These are phyloP conservation scores for Centropyge bicolor DNA, from an alignment of 2,797 vertebrate species.

Conservation along the genomic window DNA sequence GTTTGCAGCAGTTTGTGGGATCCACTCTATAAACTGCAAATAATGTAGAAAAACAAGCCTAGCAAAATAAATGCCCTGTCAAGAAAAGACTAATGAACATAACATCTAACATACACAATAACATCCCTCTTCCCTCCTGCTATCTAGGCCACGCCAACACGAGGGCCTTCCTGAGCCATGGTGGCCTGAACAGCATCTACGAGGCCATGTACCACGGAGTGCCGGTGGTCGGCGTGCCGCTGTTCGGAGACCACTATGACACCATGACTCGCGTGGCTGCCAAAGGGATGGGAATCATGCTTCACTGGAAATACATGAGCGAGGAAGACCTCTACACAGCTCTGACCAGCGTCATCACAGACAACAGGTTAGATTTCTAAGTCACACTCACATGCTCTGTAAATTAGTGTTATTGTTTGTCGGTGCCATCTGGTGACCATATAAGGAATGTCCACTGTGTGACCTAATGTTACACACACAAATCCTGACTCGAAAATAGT, in stretches of 20 bases:
- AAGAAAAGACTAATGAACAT: slow-evolving; percentile 11
- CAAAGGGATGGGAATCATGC: slow-evolving; percentile 97
- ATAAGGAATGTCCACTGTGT: slow-evolving; percentile 10
- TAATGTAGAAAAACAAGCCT: neutral
- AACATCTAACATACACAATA: slow-evolving; percentile 8
- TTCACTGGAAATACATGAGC: slow-evolving; percentile 95
- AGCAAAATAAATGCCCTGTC: slow-evolving; percentile 1
- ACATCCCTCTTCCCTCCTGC: slow-evolving; percentile 6
- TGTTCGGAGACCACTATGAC: slow-evolving; percentile 98
- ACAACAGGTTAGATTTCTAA: slow-evolving; percentile 86
- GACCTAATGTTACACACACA: too few species aligned
- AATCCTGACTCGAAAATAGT: too few species aligned
- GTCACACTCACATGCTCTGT: slow-evolving; percentile 6
- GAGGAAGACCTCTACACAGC: slow-evolving; percentile 90
- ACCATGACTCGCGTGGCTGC: slow-evolving; percentile 98
- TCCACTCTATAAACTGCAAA: slow-evolving; percentile 8
- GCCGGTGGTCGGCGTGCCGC: slow-evolving; percentile 95
- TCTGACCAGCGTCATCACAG: slow-evolving; percentile 90
- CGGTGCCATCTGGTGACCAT: slow-evolving; percentile 54
- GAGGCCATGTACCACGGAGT: slow-evolving; percentile 99
- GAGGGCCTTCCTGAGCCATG: slow-evolving; percentile 95
- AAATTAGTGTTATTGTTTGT: slow-evolving; percentile 20
- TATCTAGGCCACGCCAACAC: slow-evolving; percentile 91
- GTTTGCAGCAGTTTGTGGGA: neutral
- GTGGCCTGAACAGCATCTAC: slow-evolving; percentile 98